Base-by-base conservation (phyloP, 2,888 invertebrate species). In the Hemistola chrysoprasaria region DNA sequence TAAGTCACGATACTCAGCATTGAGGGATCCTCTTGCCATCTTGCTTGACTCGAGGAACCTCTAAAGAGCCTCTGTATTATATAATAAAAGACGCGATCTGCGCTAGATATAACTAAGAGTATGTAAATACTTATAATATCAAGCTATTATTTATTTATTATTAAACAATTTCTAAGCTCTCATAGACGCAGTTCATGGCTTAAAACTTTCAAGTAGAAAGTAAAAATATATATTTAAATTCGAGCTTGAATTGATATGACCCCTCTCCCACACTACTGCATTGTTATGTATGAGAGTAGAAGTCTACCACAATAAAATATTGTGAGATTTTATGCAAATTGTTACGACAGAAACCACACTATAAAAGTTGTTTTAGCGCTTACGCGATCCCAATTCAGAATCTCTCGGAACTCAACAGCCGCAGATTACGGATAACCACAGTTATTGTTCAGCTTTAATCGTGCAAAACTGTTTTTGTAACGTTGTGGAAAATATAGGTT, bases 131-230 rank as follows among this genome's bases (percentile, higher is more conserved):
- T n/a, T n/a, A n/a, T n/a, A n/a, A n/a, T n/a, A n/a, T n/a, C n/a
- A n/a, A n/a, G n/a, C n/a, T n/a, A n/a, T n/a, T n/a, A n/a, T n/a
- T n/a, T n/a, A n/a, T n/a, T n/a, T n/a, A n/a, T n/a, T n/a, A n/a
- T n/a, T n/a, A n/a, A n/a, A n/a, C n/a, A n/a, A n/a, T 16, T 16
- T 16, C 16, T 2, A 35, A 42, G 29, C 38, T 30, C 23, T 20
- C 22, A 22, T 33, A 36, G 31, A 29, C 38, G 30, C 30, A 39
- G 9, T 40, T 42, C 22, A 35, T 26, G 29, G 22, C 42, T 36
- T 20, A 29, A 16, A 48, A 33, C 47, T 53, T 53, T 53, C 45
- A 45, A 42, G 35, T 52, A 53, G 50, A 53, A 53, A 53, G 50
- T 50, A 40, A 42, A 11, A 4, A 33, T 7, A 8, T 22, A 28